Evolutionary conservation across 2,797 vertebrate genomes (phyloP).

Genomic region (Sebastes vulpes): DNA sequence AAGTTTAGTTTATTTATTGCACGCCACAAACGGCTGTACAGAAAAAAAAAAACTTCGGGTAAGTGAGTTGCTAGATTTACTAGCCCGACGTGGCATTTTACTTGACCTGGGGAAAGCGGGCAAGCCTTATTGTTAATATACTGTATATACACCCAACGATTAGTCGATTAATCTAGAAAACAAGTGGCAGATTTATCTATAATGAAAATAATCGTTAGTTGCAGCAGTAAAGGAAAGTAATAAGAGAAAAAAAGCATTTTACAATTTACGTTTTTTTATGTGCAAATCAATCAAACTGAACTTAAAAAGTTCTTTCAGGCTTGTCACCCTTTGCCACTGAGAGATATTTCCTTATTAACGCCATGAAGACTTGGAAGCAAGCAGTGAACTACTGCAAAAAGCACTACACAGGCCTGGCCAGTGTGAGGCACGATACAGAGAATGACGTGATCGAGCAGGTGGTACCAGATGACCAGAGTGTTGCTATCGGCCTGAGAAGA

Average conservation of each 20-base stretch:
- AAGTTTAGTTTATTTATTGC: too few relatives aligned
- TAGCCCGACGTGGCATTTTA: too few relatives aligned
- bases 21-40: too few relatives aligned
- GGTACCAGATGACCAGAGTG: not conserved
- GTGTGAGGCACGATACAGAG: not conserved
- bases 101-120: too few relatives aligned
- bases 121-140: not conserved
- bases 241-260: not conserved
- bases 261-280: not conserved
- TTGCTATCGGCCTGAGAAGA: not conserved
- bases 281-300: not conserved
- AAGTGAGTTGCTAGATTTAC: too few relatives aligned
- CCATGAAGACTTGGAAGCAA: not conserved
- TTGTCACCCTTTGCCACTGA: fast-evolving
- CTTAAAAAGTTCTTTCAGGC: not conserved
- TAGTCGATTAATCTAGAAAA: too few relatives aligned
- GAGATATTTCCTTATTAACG: not conserved
- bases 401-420: not conserved
- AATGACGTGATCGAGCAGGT: not conserved
- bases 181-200: too few relatives aligned
- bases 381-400: not conserved
- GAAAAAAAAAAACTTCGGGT: too few relatives aligned
- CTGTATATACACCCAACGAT: too few relatives aligned
- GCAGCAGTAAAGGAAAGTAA: too few relatives aligned
- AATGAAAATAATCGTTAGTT: too few relatives aligned